Evolutionary conservation across 1,140 invertebrate species (phyloP), one percentile per base, ranked within the genome.

Genomic region (Hycleus cichorii): DNA sequence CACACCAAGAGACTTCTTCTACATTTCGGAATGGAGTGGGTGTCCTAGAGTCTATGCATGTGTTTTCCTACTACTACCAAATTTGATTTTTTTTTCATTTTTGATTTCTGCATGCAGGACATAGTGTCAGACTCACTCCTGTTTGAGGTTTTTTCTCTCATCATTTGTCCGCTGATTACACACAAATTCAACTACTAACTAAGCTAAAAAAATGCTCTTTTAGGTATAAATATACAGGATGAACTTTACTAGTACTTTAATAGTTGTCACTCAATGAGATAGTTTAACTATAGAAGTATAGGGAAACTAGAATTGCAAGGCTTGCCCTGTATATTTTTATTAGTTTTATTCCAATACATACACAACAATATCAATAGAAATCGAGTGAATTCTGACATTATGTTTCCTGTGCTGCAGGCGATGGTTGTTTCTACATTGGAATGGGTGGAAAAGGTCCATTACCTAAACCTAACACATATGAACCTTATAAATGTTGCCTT

Each of bases 401-500:
- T 80, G 81, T 82, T 72, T 78, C 76, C 76, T 32, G 32, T 73
- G 70, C 66, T 81, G 82, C 88, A 92, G 89, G 89, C 87, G 88
- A 91, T 86, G 88, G 89, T 86, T 92, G 89, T 88, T 91, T 92
- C 88, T 90, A 90, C 88, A 88, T 92, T 82, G 89, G 89, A 81
- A 85, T 92, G 83, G 88, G 87, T 78, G 87, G 87, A 80, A 88
- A 88, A 87, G 88, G 81, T 73, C 81, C 84, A 77, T 75, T 80
- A 74, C 86, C 87, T 75, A 84, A 82, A 77, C 73, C 76, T 70
- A 77, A 42, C 40, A 83, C 84, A 74, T 90, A 88, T 80, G 86
- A 89, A 84, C 86, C 89, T 69, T 92, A 89, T 82, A 88, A 90
- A 80, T 91, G 89, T 84, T 92, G 89, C 83, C 89, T 88, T 74